Evolutionary conservation across 2,797 vertebrate genomes (phyloP), one percentile per base, ranked within the genome.

Genomic region (Varecia variegata): DNA sequence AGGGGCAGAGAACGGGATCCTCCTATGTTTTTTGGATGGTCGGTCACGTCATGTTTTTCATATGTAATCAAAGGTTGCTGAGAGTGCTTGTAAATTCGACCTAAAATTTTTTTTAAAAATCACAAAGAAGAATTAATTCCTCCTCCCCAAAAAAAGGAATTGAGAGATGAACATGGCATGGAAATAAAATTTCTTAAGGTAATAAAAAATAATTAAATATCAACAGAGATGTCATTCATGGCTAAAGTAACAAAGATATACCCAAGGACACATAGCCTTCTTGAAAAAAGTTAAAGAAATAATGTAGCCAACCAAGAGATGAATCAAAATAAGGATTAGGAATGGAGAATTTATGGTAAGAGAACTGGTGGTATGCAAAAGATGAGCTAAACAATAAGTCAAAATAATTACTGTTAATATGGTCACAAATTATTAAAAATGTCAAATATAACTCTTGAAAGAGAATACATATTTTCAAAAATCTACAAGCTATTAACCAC

Each of bases 11-110:
- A 99, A 1, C 96, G 98, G 18, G 99, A 99, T 8, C 99, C 99
- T 79, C 96, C 98, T 1, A 99, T 88, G 73, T 99, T 98, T 85
- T 97, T 97, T 20, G 98, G 98, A 67, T 74, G 38, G 0, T 97
- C 99, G 0, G 98, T 98, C 92, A 99, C 54, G 0, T 98, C 85
- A 45, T 98, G 98, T 38, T 98, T 98, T 85, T 96, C 97, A 18
- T 93, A 81, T 0, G 99, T 99, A 89, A 99, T 98, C 76, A 99
- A 97, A 52, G 99, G 99, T 54, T 99, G 99, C 2, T 58, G 98
- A 70, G 3, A 68, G 84, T 99, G 99, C 96, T 98, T 99, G 84
- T 98, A 25, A 96, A 99, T 98, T 32, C 30, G 81, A 92, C 99
- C 99, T 98, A 23, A 93, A 95, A 79, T 40, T 30, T 23, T 56